Evolutionary conservation across 2,888 invertebrate genomes (phyloP), one percentile per base, ranked within the genome.

Genomic region (Operophtera brumata): DNA sequence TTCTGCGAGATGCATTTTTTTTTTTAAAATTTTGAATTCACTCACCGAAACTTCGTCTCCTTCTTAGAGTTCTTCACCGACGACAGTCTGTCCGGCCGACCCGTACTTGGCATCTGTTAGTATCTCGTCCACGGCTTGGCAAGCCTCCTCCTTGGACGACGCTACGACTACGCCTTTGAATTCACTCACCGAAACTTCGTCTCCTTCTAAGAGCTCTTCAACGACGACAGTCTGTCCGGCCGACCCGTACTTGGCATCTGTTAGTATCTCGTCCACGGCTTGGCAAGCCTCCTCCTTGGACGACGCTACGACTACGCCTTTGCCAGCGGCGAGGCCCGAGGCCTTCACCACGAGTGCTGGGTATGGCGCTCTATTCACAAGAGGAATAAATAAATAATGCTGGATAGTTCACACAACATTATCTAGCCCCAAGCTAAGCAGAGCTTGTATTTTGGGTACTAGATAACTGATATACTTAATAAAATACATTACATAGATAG

Each of bases 11-110:
- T n/a, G n/a, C n/a, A n/a, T n/a, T n/a, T n/a, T n/a, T n/a, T n/a
- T n/a, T n/a, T n/a, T n/a, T n/a, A n/a, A n/a, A n/a, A n/a, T n/a
- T 20, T 20, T 20, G 83, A 11, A 7, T 12, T 0, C 1, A 36
- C 92, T 91, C 76, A 97, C 95, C 4, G 99, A 99, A 51, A 99
- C 94, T 91, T 99, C 99, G 77, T 97, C 97, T 2, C 99, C 99
- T 54, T 93, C 93, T 36, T 99, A 84, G 12, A 96, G 80, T 80
- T 99, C 99, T 81, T 99, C 99, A 8, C 99, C 89, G 0, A 99
- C 94, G 1, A 99, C 91, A 0, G 93, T 94, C 66, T 95, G 92
- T 0, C 98, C 97, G 47, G 98, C 98, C 5, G 84, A 66, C 0
- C 97, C 98, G 82, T 96, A 97, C 71, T 94, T 94, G 61, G 93